Percentiles rank a stretch among this genome's conserved stretches.
phyloP scores from a whole-genome alignment of 2,888 invertebrate species.

The Scaptomyza flava region DNA sequence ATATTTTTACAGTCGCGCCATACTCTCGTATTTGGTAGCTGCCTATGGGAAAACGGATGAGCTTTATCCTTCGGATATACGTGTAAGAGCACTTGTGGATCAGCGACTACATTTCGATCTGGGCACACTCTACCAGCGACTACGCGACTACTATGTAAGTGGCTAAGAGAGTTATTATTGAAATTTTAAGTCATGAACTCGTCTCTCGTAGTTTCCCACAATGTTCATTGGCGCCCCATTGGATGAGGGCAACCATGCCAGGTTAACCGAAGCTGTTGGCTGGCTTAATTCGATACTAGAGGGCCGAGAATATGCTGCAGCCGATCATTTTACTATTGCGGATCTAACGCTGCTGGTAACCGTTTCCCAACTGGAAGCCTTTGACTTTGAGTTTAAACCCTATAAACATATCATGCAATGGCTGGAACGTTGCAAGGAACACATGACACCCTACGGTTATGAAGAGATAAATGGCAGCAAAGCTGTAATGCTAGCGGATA shows the following conservation, averaged over 20 bases:
- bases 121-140: constrained; percentile 86
- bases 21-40: constrained; percentile 87
- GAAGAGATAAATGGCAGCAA: constrained; percentile 87
- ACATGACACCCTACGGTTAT: constrained; percentile 88
- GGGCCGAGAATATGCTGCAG: constrained; percentile 86
- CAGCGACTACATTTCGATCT: constrained; percentile 87
- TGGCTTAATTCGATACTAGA: constrained; percentile 86
- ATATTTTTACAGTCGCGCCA: constrained; percentile 84
- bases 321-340: constrained; percentile 85
- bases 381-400: constrained; percentile 85
- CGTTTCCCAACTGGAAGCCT: constrained; percentile 84
- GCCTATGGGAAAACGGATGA: constrained; percentile 87
- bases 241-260: constrained; percentile 85
- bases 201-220: constrained; percentile 83
- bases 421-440: constrained; percentile 88
- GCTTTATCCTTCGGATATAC: constrained; percentile 87
- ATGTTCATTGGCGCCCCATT: constrained; percentile 84
- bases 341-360: constrained; percentile 83
- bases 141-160: constrained; percentile 86
- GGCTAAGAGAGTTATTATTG: not conserved
- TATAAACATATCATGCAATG: constrained; percentile 86
- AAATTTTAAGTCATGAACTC: not conserved
- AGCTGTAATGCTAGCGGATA: constrained; percentile 86
- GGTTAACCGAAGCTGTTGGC: constrained; percentile 86
- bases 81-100: constrained; percentile 86